Evolutionary conservation across 2,113 vertebrate genomes (phyloP), one percentile per base, ranked within the genome.

Genomic region (Callopanchax toddi): DNA sequence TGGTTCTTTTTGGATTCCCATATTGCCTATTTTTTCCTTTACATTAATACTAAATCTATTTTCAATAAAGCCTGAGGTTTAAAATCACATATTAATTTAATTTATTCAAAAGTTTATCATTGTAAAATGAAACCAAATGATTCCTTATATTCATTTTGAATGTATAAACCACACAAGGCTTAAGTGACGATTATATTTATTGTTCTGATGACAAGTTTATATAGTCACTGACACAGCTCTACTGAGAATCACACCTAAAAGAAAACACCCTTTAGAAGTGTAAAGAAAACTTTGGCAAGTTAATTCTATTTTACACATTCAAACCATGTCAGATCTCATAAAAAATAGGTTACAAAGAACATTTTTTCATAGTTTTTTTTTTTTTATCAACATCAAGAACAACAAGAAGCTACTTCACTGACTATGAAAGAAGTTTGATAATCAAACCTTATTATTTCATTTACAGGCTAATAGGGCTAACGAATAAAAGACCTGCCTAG

Each of bases 371-470:
- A 52, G 29, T 58, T 18, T 67, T 42, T 23, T 54, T 54, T 58
- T 58, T 48, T 88, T 88, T 88, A 87, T 81, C 85, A 52, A 78
- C 76, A 88, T 20, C 48, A 69, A 66, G 16, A 61, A 79, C 74
- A 62, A 71, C 60, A 77, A 61, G 57, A 67, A 64, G 55, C 61
- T 83, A 84, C 64, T 78, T 52, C 66, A 76, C 74, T 51, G 77
- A 51, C 1, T 55, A 40, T 75, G 60, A 70, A 74, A 36, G 58
- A 74, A 52, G 51, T 69, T 25, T 71, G 16, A 49, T 67, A 20
- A 76, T 12, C 52, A 73, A 84, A 45, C 64, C 16, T 71, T 6
- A 58, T 34, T 32, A 11, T 12, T 56, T 67, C 34, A 67, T 78
- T 72, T 74, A 86, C 64, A 76, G 26, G 57, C 58, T 69, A 68